Percentiles rank a stretch among this genome's conserved stretches.
Conservation (phyloP, 2,888 invertebrate species). For the Netelia fuscicornis region DNA sequence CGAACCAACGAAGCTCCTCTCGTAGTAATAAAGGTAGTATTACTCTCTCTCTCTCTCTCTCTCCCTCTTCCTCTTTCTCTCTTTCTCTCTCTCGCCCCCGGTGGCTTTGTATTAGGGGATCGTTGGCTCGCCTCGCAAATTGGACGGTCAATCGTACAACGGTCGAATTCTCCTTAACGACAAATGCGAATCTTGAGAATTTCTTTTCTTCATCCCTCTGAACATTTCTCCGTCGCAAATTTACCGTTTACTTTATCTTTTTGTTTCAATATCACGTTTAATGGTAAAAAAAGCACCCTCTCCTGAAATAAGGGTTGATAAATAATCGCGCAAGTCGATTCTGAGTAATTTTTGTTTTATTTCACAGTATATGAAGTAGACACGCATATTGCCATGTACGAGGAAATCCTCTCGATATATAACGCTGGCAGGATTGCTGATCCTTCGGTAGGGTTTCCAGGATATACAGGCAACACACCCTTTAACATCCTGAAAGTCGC, state of each 20-base stretch:
- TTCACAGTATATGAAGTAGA: background rate
- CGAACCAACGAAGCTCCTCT: constrained; percentile 22
- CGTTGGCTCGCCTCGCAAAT: constrained; percentile 17
- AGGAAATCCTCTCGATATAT: constrained; percentile 10
- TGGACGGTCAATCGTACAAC: constrained; percentile 10
- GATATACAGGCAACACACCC: constrained; percentile 64
- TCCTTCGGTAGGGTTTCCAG: constrained; percentile 10
- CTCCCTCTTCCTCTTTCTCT: background rate
- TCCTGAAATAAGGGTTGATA: background rate
- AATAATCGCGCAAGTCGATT: background rate
- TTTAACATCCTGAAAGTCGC: constrained; percentile 50
- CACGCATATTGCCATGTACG: background rate
- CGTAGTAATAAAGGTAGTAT: constrained; percentile 54
- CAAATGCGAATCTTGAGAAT: background rate
- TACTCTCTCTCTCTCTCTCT: too few relatives aligned
- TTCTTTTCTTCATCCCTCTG: background rate
- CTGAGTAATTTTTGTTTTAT: background rate
- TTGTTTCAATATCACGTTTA: background rate
- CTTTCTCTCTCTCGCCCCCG: background rate
- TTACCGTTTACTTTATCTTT: background rate
- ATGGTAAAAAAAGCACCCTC: background rate
- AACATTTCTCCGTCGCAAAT: background rate
- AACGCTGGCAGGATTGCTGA: constrained; percentile 13
- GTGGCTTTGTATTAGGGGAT: background rate
- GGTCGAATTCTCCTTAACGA: constrained; percentile 18